phyloP scores from a whole-genome alignment of 2,888 invertebrate species.

The Euclidia mi region DNA sequence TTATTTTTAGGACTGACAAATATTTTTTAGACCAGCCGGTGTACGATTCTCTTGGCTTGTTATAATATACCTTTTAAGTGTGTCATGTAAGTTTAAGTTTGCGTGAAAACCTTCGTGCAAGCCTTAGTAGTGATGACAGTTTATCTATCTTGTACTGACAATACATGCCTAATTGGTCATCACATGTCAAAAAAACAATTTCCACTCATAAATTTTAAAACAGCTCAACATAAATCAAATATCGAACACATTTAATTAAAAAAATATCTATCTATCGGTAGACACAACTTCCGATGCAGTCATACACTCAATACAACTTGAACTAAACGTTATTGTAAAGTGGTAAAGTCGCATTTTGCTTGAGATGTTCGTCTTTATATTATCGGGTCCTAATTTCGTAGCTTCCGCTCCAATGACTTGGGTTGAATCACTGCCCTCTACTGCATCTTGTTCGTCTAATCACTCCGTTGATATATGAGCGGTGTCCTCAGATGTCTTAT shows the following conservation, averaged over 20 bases:
- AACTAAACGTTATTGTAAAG: background rate
- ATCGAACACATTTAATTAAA: slow-evolving; percentile 32
- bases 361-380: background rate
- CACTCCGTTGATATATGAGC: slow-evolving; percentile 7
- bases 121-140: too few relatives aligned
- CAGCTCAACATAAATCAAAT: slow-evolving; percentile 23
- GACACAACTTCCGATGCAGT: slow-evolving; percentile 43
- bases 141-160: too few relatives aligned
- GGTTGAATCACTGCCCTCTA: slow-evolving; percentile 59
- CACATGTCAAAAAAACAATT: background rate
- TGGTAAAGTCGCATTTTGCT: slow-evolving; percentile 7
- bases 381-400: slow-evolving; percentile 52
- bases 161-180: background rate
- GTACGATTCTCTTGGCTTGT: too few relatives aligned
- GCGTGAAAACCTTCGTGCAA: too few relatives aligned
- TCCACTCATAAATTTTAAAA: background rate
- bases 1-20: too few relatives aligned
- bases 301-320: background rate
- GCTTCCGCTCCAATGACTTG: slow-evolving; percentile 82
- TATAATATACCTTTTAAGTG: too few relatives aligned
- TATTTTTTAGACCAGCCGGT: too few relatives aligned
- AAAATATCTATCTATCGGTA: slow-evolving; percentile 15
- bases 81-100: too few relatives aligned
- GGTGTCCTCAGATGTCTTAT: slow-evolving; percentile 20
- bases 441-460: slow-evolving; percentile 30